Base-by-base conservation (phyloP, 2,113 vertebrate genomes). In the Piaya cayana region DNA sequence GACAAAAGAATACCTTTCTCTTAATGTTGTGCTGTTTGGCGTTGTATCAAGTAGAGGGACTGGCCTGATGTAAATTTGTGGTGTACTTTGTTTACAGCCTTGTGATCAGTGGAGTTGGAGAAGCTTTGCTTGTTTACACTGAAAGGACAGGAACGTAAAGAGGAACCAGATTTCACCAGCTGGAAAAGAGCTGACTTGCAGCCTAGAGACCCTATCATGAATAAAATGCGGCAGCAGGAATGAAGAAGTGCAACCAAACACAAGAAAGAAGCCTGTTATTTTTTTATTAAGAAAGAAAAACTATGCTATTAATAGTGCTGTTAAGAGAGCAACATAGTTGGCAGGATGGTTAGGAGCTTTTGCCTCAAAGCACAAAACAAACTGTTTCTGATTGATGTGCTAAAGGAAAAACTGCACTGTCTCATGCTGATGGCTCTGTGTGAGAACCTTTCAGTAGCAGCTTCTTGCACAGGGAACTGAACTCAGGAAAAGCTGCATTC, bases 121-220 rank as follows among this genome's bases (percentile, higher is more conserved):
- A 99, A 96, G 98, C 98, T 47, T 94, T 99, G 96, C 97, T 99
- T 95, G 82, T 99, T 58, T 98, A 99, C 85, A 97, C 98, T 5
- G 98, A 99, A 83, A 91, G 26, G 81, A 98, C 95, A 78, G 95
- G 97, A 53, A 77, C 95, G 12, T 98, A 94, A 97, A 86, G 85
- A 94, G 62, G 86, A 93, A 80, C 43, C 67, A 45, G 53, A 79
- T 59, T 39, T 86, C 69, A 9, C 26, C 68, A 36, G 50, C 32
- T 37, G 86, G 65, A 79, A 76, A 60, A 63, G 60, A 52, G 55
- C 92, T 93, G 60, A 52, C 67, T 70, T 72, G 8, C 69, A 71
- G 32, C 67, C 87, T 59, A 42, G 64, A 68, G 63, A 65, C 13
- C 19, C 32, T 36, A 4, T 43, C 56, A 32, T 23, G 81, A 94